These are phyloP conservation scores for Albula goreensis DNA, from an alignment of 2,113 vertebrate species.

Conservation along the genomic window DNA sequence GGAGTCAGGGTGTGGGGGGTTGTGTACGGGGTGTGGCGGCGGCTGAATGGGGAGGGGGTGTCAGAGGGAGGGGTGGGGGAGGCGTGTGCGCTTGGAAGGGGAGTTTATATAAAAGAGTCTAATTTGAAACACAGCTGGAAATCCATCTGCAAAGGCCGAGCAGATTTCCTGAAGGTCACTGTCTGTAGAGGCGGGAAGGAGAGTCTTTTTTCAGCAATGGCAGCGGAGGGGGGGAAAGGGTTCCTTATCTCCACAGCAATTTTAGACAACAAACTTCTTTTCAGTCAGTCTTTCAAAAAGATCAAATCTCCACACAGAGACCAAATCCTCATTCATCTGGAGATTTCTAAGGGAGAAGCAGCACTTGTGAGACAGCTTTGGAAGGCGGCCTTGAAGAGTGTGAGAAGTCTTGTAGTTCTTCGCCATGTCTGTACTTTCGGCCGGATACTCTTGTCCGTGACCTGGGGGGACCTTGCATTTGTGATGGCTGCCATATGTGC, in stretches of 20 bases:
- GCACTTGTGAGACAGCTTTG: neutral
- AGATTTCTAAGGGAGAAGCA: neutral
- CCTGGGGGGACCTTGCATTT: neutral
- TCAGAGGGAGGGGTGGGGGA: neutral
- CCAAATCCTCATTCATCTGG: neutral
- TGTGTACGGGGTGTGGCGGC: neutral
- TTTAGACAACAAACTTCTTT: neutral
- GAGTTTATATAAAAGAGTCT: constrained; percentile 33
- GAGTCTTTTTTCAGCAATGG: constrained; percentile 4
- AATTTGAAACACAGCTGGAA: constrained; percentile 45
- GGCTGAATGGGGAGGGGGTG: constrained; percentile 16
- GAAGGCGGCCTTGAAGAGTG: too few species aligned
- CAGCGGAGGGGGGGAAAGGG: neutral
- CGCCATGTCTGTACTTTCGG: neutral
- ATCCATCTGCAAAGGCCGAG: constrained; percentile 37
- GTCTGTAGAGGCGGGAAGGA: constrained; percentile 24
- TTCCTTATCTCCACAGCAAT: constrained; percentile 24
- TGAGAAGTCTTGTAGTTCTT: neutral
- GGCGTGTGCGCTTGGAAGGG: constrained; percentile 13
- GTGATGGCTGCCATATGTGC: neutral
- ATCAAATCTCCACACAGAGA: neutral
- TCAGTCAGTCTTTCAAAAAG: neutral
- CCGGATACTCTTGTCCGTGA: too few species aligned
- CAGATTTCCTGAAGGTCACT: constrained; percentile 35
- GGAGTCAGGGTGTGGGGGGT: neutral